These are phyloP conservation scores for Sclerurus mexicanus DNA, from an alignment of 2,113 vertebrate species.

Conservation along the genomic window DNA sequence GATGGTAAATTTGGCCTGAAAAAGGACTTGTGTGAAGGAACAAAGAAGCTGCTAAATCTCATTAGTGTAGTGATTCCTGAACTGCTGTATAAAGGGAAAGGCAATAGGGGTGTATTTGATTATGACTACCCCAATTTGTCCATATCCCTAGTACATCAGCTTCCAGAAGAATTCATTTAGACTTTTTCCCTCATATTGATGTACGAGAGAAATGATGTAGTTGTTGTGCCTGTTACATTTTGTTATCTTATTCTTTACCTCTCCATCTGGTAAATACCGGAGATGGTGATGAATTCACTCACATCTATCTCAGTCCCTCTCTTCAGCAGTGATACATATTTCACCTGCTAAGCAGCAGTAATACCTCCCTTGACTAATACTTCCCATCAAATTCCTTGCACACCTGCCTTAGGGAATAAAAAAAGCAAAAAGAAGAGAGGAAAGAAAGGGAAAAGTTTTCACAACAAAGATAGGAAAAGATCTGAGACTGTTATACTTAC, in stretches of 20 bases:
- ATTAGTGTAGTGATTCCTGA: neutral
- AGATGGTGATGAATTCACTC: neutral
- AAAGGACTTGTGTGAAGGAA: neutral
- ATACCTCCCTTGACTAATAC: neutral
- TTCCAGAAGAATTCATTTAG: neutral
- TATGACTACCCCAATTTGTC: neutral
- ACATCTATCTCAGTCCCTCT: neutral
- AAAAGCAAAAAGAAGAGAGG: too few species aligned
- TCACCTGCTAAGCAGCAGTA: neutral
- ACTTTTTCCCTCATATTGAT: neutral
- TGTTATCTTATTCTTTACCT: neutral
- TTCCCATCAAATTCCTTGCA: neutral
- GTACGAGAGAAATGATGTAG: neutral
- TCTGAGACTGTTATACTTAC: too few species aligned
- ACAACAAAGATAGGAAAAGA: neutral
- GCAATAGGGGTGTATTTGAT: neutral
- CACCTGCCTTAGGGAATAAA: neutral
- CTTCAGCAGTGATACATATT: neutral
- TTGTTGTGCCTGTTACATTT: neutral
- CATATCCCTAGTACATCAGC: neutral
- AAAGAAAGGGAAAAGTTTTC: neutral
- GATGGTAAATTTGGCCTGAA: neutral
- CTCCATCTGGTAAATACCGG: neutral
- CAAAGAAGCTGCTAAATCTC: neutral
- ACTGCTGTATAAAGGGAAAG: neutral